Evolutionary conservation across 2,888 invertebrate species (phyloP).

Genomic region (Eutolmus rufibarbis): DNA sequence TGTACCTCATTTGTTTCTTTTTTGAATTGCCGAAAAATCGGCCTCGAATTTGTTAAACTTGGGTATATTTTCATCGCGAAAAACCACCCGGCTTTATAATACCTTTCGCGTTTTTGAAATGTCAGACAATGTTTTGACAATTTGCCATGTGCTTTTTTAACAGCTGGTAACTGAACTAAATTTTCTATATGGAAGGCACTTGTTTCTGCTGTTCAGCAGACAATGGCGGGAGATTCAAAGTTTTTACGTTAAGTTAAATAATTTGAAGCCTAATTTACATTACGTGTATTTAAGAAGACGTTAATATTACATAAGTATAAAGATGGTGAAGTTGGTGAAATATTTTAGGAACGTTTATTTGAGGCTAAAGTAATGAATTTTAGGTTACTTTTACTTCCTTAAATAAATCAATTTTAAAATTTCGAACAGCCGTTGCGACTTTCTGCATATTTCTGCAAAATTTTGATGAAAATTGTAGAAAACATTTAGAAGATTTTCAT

Average conservation of each 20-base stretch:
- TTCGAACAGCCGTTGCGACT: too few relatives aligned
- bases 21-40: constrained; percentile 56
- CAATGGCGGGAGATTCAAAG: neutral
- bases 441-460: too few relatives aligned
- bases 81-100: neutral
- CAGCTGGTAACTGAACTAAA: neutral
- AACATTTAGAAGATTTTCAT: too few relatives aligned
- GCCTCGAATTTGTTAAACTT: constrained; percentile 57
- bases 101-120: neutral
- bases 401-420: too few relatives aligned
- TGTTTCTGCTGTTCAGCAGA: neutral
- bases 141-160: neutral
- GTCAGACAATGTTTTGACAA: neutral
- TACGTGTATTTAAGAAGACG: too few relatives aligned
- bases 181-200: neutral
- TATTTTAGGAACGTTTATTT: too few relatives aligned
- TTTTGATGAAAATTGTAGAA: too few relatives aligned
- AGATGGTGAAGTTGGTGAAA: too few relatives aligned
- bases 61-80: constrained; percentile 55
- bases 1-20: constrained; percentile 57
- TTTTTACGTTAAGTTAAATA: neutral
- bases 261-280: neutral
- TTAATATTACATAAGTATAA: too few relatives aligned
- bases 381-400: too few relatives aligned
- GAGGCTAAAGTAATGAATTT: too few relatives aligned